phyloP scores from a whole-genome alignment of 2,888 invertebrate species.

The Nemurella pictetii region DNA sequence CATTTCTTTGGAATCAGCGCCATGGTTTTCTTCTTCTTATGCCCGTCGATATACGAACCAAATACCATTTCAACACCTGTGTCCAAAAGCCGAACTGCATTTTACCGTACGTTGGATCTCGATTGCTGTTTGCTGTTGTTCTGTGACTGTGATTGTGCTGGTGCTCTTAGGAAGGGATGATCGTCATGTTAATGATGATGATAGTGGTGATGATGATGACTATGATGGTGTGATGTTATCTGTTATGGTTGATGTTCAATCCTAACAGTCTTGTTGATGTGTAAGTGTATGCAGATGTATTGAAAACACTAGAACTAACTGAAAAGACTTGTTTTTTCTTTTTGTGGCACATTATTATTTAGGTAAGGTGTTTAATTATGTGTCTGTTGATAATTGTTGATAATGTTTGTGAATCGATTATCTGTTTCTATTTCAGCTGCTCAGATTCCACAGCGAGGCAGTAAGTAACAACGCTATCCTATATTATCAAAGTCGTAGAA shows the following conservation, averaged over 20 bases:
- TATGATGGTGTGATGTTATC: not conserved
- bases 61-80: not conserved
- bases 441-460: slow-evolving; percentile 87
- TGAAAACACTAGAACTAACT: slow-evolving; percentile 29
- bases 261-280: slow-evolving; percentile 14
- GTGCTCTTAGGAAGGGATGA: not conserved
- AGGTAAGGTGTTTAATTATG: slow-evolving; percentile 10
- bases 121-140: not conserved
- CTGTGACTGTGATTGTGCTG: not conserved
- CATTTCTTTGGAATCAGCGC: not conserved
- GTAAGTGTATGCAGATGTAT: slow-evolving; percentile 19
- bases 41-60: not conserved
- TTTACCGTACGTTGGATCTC: not conserved
- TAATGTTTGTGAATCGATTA: slow-evolving; percentile 35
- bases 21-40: not conserved
- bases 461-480: slow-evolving; percentile 63
- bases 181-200: not conserved
- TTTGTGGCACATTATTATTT: slow-evolving; percentile 32
- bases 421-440: slow-evolving; percentile 76
- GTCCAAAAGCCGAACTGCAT: not conserved
- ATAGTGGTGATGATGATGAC: not conserved
- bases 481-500: not conserved
- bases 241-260: slow-evolving; percentile 19
- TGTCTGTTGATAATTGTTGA: slow-evolving; percentile 36
- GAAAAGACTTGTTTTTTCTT: slow-evolving; percentile 39